Evolutionary conservation across 2,888 invertebrate genomes (phyloP).

Genomic region (Tyria jacobaeae): DNA sequence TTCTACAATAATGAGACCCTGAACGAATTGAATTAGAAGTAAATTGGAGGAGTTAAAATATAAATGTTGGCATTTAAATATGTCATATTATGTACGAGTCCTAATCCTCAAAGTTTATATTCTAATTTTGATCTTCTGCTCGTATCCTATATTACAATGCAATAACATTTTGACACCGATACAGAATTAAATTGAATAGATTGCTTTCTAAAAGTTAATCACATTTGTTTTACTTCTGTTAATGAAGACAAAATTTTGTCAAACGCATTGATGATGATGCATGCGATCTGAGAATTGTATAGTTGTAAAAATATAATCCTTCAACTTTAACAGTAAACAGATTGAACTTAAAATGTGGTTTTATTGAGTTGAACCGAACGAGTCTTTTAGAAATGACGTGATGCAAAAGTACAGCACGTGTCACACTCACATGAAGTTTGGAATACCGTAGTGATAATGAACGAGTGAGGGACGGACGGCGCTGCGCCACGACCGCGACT

Average conservation of each 20-base stretch:
- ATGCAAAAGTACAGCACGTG: slow-evolving; percentile 35
- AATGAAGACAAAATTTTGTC: not conserved
- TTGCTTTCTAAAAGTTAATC: too few relatives aligned
- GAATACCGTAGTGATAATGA: slow-evolving; percentile 61
- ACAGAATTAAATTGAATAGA: too few relatives aligned
- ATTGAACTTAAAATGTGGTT: not conserved
- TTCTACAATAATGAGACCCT: not conserved
- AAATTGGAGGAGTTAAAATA: not conserved
- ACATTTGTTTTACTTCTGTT: too few relatives aligned
- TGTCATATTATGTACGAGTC: not conserved
- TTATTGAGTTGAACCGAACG: not conserved
- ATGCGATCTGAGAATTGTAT: not conserved
- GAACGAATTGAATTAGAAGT: not conserved
- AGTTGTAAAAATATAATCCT: not conserved
- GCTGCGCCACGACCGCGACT: slow-evolving; percentile 11
- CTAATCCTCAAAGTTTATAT: too few relatives aligned
- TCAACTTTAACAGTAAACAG: not conserved
- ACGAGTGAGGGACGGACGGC: slow-evolving; percentile 44
- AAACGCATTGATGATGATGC: too few relatives aligned
- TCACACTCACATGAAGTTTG: slow-evolving; percentile 43
- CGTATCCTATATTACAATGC: too few relatives aligned
- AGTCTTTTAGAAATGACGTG: slow-evolving; percentile 6
- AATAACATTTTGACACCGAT: too few relatives aligned
- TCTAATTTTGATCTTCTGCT: too few relatives aligned
- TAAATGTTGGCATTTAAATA: not conserved